Evolutionary conservation across 2,888 invertebrate species (phyloP).

Genomic region (Drosophila pegasa): DNA sequence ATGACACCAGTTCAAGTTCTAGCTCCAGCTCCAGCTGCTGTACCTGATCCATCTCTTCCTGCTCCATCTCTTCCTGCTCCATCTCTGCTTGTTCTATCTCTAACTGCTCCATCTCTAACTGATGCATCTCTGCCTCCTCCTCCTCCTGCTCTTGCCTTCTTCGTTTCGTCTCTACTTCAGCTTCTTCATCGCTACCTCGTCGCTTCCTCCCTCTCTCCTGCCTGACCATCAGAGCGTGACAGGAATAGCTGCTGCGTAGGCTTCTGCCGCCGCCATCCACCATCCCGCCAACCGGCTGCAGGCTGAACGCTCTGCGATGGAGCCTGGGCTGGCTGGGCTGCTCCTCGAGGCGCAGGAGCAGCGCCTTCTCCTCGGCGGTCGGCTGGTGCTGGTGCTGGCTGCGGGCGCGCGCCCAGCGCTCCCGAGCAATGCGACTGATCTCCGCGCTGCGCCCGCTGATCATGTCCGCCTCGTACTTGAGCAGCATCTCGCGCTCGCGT

Average conservation of each 20-base stretch:
- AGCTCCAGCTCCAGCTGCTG: not conserved
- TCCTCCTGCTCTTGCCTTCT: not conserved
- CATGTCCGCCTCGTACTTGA: constrained; percentile 11
- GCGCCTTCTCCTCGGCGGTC: constrained; percentile 9
- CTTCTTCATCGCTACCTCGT: not conserved
- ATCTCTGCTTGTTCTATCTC: not conserved
- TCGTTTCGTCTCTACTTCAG: not conserved
- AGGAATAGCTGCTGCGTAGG: not conserved
- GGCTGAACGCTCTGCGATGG: constrained; percentile 2
- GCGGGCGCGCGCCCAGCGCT: constrained; percentile 10
- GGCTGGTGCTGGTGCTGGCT: not conserved
- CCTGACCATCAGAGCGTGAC: constrained; percentile 17
- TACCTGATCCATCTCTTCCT: not conserved
- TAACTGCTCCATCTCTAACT: constrained; percentile 3
- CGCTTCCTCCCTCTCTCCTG: constrained; percentile 17
- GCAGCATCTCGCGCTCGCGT: constrained; percentile 6
- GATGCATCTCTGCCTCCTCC: not conserved
- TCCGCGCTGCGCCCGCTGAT: constrained; percentile 1
- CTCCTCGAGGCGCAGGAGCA: constrained; percentile 1
- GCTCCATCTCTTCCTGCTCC: not conserved
- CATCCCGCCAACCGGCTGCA: not conserved
- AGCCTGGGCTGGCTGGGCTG: not conserved
- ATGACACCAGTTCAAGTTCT: not conserved
- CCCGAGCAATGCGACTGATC: constrained; percentile 1
- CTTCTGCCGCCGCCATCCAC: not conserved